Evolutionary conservation across 2,113 vertebrate genomes (phyloP).

Genomic region (Aegithalos caudatus): DNA sequence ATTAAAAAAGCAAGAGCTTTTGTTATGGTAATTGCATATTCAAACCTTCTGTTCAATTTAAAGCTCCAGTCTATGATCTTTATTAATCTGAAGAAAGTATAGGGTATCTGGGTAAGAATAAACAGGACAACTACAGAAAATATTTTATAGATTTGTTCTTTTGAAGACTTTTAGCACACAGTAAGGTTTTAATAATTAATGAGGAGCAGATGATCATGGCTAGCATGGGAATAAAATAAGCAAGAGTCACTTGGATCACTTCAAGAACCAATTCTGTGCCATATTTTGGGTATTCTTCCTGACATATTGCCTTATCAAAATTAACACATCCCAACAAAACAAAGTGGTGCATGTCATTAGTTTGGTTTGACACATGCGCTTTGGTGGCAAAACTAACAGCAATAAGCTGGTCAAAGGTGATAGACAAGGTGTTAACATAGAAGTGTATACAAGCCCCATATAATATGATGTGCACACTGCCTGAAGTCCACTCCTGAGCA

Average conservation of each 20-base stretch:
- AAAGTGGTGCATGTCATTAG: constrained; percentile 38
- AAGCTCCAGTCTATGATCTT: not conserved
- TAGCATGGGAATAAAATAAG: constrained; percentile 62
- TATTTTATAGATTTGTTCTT: constrained; percentile 68
- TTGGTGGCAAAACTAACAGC: constrained; percentile 63
- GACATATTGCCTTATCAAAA: not conserved
- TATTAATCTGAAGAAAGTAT: constrained; percentile 48
- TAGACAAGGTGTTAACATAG: constrained; percentile 65
- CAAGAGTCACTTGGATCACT: constrained; percentile 48
- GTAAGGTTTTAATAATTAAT: constrained; percentile 57
- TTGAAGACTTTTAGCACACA: constrained; percentile 35
- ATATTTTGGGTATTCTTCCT: not conserved
- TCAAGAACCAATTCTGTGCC: not conserved
- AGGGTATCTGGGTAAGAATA: constrained; percentile 66
- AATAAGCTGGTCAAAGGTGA: constrained; percentile 63
- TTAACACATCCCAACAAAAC: constrained; percentile 12
- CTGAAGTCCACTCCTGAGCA: constrained; percentile 49
- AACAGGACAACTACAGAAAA: constrained; percentile 55
- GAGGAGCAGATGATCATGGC: constrained; percentile 66
- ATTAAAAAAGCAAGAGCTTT: constrained; percentile 68
- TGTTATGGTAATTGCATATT: not conserved
- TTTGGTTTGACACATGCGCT: constrained; percentile 1
- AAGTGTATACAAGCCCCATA: constrained; percentile 54
- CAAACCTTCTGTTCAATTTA: not conserved
- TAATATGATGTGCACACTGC: not conserved